phyloP scores from a whole-genome alignment of 1,140 invertebrate genomes.

The Philotrypesis tridentata region DNA sequence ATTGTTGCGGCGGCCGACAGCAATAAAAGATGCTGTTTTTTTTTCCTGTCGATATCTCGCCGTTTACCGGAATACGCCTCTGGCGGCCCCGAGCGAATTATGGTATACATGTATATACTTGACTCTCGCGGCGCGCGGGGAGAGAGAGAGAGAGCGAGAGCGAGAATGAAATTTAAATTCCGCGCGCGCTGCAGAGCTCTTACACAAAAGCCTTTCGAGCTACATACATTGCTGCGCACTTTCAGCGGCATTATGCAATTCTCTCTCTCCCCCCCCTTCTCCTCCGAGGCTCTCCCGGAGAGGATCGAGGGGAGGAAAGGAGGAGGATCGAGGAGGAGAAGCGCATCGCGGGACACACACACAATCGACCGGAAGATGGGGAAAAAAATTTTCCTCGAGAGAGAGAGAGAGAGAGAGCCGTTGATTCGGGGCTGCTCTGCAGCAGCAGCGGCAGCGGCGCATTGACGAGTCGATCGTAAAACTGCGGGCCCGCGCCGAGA shows the following conservation, averaged over 20 bases:
- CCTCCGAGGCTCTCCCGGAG: too few relatives aligned
- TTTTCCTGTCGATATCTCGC: neutral
- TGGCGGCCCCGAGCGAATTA: neutral
- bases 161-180: neutral
- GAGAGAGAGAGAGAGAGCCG: too few relatives aligned
- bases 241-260: neutral
- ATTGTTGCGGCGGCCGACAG: neutral
- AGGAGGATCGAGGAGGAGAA: too few relatives aligned
- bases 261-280: too few relatives aligned
- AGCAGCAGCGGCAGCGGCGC: too few relatives aligned
- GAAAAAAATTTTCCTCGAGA: slow-evolving; percentile 2
- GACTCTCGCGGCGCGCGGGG: too few relatives aligned
- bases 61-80: neutral
- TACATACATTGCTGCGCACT: neutral
- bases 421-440: slow-evolving; percentile 24
- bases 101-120: neutral
- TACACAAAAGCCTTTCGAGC: neutral
- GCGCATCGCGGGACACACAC: neutral
- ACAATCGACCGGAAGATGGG: slow-evolving; percentile 34
- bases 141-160: too few relatives aligned
- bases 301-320: too few relatives aligned
- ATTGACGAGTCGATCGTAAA: slow-evolving; percentile 63
- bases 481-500: slow-evolving; percentile 38
- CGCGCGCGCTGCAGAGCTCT: neutral
- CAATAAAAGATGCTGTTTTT: neutral